phyloP scores from a whole-genome alignment of 2,797 vertebrate species.

The Acrocephalus scirpaceus region DNA sequence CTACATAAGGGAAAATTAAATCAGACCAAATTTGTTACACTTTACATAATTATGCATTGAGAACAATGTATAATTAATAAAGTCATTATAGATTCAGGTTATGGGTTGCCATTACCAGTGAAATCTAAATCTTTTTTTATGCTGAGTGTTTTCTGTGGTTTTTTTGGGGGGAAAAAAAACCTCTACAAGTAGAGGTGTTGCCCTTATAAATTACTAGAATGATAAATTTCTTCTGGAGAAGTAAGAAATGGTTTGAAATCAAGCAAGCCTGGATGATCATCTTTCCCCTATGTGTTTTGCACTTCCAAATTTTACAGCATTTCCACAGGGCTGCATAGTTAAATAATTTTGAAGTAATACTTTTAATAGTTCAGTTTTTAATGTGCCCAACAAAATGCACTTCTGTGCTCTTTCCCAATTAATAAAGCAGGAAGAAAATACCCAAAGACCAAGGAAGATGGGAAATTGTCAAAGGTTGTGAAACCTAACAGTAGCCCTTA shows the following conservation, averaged over 20 bases:
- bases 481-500: not conserved
- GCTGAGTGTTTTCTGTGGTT: not conserved
- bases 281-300: not conserved
- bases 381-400: constrained; percentile 10
- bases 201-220: not conserved
- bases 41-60: constrained; percentile 63
- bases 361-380: constrained; percentile 56
- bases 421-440: constrained; percentile 15
- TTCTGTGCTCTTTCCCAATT: constrained; percentile 4
- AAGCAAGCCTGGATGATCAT: not conserved
- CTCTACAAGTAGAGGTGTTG: not conserved
- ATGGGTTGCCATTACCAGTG: not conserved
- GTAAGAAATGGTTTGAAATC: not conserved
- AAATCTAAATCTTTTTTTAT: not conserved
- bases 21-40: constrained; percentile 58
- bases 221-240: not conserved
- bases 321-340: constrained; percentile 14
- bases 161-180: not conserved
- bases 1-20: constrained; percentile 47
- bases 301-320: not conserved
- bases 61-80: constrained; percentile 72
- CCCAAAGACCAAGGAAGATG: not conserved
- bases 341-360: constrained; percentile 48
- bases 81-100: constrained; percentile 24
- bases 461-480: not conserved